Conservation (phyloP, 2,113 vertebrate species). For the Corynorhinus townsendii region DNA sequence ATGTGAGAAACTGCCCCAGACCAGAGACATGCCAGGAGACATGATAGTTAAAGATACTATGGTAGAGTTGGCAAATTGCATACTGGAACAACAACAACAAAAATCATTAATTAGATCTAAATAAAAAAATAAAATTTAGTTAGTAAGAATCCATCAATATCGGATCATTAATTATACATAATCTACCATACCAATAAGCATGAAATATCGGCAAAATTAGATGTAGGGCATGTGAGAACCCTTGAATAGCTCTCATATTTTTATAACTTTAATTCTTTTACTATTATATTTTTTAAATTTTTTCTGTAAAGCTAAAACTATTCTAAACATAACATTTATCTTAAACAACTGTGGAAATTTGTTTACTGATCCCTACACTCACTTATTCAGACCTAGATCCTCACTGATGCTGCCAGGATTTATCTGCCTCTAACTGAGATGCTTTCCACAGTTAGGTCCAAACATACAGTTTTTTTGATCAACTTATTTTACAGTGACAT, state of each 20-base stretch:
- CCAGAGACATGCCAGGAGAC: not conserved
- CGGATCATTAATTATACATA: not conserved
- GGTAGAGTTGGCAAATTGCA: not conserved
- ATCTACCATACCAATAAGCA: not conserved
- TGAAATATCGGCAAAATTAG: not conserved
- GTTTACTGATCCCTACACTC: not conserved
- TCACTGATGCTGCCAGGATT: not conserved
- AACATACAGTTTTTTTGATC: constrained; percentile 29
- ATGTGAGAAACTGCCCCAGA: not conserved
- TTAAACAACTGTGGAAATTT: not conserved
- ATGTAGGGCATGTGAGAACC: not conserved
- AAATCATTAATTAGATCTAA: not conserved
- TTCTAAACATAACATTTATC: not conserved
- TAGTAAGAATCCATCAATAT: not conserved
- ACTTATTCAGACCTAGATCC: not conserved
- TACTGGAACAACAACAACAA: not conserved
- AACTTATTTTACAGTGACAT: constrained; percentile 40
- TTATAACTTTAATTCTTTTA: not conserved
- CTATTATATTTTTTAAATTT: not conserved
- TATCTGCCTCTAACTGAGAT: not conserved
- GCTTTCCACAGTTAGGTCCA: not conserved
- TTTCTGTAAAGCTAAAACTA: not conserved
- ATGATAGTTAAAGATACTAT: not conserved
- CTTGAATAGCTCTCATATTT: not conserved
- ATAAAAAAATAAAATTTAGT: not conserved